Base-by-base conservation (phyloP, 1,140 invertebrate genomes). In the Ganaspis sp. region DNA sequence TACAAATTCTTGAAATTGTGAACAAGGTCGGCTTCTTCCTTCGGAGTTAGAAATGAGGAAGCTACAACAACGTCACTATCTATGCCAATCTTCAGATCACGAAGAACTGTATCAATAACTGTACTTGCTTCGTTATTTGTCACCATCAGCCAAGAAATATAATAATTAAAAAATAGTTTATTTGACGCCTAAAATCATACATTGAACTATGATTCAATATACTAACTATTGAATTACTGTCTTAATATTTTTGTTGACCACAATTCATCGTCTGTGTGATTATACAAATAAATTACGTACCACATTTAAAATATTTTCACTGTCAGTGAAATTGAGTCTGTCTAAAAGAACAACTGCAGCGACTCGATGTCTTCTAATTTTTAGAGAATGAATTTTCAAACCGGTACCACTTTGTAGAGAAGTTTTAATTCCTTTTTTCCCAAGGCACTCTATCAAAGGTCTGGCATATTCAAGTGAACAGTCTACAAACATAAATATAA, bases 31-130 rank as follows among this genome's bases (percentile, higher is more conserved):
- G 12, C 34, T 1, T 71, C 69, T 12, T 83, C 34, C 42, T 75
- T 72, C 19, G 74, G 49, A 29, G 69, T 45, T 1, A 85, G 40
- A 77, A 81, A 81, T 23, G 81, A 83, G 0, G 81, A 85, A 3
- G 87, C 87, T 8, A 89, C 71, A 0, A 84, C 79, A 0, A 89
- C 86, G 11, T 89, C 88, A 23, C 87, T 88, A 12, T 89, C 87
- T 34, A 89, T 87, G 6, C 87, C 87, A 29, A 89, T 86, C 34
- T 84, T 83, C 49, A 87, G 64, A 72, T 88, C 81, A 15, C 82
- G 70, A 9, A 89, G 74, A 37, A 87, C 70, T 0, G 76, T 49
- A 53, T 89, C 85, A 26, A 87, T 81, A 9, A 80, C 73, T 1
- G 80, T 74, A 9, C 87, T 84, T 0, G 80, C 74, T 5, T 81